Conservation (phyloP, 2,113 vertebrate genomes). For the Cathartes aura region DNA sequence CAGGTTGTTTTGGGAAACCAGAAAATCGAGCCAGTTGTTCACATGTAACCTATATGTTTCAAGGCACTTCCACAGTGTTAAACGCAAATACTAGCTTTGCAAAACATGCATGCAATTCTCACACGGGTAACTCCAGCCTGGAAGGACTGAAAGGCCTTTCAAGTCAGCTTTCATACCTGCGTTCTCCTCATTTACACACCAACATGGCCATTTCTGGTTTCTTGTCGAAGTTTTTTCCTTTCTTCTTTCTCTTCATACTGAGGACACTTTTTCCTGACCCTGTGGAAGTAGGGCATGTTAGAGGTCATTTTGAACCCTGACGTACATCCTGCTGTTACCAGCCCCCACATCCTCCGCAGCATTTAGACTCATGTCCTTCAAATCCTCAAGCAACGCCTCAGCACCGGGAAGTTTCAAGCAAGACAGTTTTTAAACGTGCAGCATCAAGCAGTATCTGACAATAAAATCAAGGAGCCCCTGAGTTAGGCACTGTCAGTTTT, state of each 20-base stretch:
- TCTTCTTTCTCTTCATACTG: slow-evolving; percentile 76
- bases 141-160: neutral
- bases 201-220: slow-evolving; percentile 64
- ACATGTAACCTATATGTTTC: neutral
- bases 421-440: neutral
- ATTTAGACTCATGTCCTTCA: neutral
- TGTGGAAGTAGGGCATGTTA: neutral
- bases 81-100: neutral
- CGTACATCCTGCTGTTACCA: neutral
- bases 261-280: slow-evolving; percentile 74
- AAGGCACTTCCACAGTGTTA: neutral
- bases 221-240: slow-evolving; percentile 78
- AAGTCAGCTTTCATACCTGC: slow-evolving; percentile 32
- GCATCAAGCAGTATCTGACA: neutral
- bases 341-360: neutral
- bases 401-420: neutral
- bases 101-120: neutral
- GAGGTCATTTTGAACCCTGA: neutral
- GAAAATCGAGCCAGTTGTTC: neutral
- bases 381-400: neutral
- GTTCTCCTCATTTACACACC: slow-evolving; percentile 62
- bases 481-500: too few species aligned
- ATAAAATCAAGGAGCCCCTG: neutral
- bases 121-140: neutral
- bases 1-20: neutral